Evolutionary conservation across 2,113 vertebrate genomes (phyloP), one percentile per base, ranked within the genome.

Genomic region (Monarcha castaneiventris): DNA sequence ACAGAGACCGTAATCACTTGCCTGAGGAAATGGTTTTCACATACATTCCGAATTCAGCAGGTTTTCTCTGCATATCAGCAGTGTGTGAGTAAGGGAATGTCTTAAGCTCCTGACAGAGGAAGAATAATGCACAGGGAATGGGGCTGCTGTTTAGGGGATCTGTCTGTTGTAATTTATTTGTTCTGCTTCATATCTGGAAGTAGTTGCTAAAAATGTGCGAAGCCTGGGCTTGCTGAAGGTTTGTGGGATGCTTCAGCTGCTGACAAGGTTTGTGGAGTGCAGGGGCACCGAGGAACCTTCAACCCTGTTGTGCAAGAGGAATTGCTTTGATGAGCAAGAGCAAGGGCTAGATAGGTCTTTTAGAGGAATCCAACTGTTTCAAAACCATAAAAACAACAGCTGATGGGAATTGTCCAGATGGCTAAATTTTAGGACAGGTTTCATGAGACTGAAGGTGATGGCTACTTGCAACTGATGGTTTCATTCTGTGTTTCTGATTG

Each of bases 1-100:
- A 20, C 86, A 93, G 73, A 90, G 92, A 73, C 88, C 80, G 11
- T 97, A 97, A 97, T 95, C 95, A 96, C 96, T 96, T 96, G 92
- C 85, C 77, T 0, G 62, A 96, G 94, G 93, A 97, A 96, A 95
- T 16, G 5, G 54, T 94, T 96, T 95, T 92, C 96, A 86, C 83
- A 39, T 29, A 32, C 64, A 66, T 37, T 32, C 73, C 0, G 3
- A 72, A 81, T 87, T 72, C 39, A 7, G 58, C 2, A 2, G 84
- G 55, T 90, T 96, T 84, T 78, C 61, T 54, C 64, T 41, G 35
- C 11, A 0, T 59, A 86, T 90, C 87, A 78, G 63, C 69, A 19
- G 29, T 0, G 30, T 49, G 61, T 26, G 68, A 88, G 84, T 3
- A 23, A 90, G 75, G 83, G 90, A 92, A 76, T 61, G 80, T 43